Conservation (phyloP, 2,888 invertebrate genomes). For the Sceliomorpha sp. region DNA sequence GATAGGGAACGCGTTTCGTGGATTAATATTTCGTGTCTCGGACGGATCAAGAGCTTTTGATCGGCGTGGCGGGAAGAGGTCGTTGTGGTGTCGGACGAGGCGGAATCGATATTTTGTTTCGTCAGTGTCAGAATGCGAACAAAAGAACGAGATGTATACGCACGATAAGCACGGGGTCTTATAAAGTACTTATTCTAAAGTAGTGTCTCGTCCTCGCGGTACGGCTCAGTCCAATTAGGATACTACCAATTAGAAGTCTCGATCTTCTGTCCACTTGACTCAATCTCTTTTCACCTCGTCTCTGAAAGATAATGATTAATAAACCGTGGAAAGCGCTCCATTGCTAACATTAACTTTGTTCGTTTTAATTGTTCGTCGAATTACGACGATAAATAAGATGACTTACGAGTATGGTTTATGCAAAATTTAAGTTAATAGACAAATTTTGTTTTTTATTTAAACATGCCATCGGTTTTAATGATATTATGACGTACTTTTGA, state of each 20-base stretch:
- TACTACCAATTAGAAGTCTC: slow-evolving; percentile 65
- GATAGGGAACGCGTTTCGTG: too few relatives aligned
- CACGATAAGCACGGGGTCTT: slow-evolving; percentile 22
- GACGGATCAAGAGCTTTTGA: too few relatives aligned
- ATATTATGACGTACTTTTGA: too few relatives aligned
- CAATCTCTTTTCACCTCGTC: slow-evolving; percentile 32
- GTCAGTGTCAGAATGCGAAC: slow-evolving; percentile 55
- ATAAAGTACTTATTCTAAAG: slow-evolving; percentile 31
- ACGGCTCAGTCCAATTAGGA: slow-evolving; percentile 67
- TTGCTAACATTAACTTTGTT: neutral
- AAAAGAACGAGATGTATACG: slow-evolving; percentile 54
- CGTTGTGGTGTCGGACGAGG: neutral
- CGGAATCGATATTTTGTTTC: slow-evolving; percentile 8
- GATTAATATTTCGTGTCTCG: too few relatives aligned
- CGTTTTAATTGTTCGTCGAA: too few relatives aligned
- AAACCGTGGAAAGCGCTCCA: slow-evolving; percentile 4
- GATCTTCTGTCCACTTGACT: slow-evolving; percentile 43
- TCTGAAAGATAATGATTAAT: slow-evolving; percentile 29
- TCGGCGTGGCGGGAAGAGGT: too few relatives aligned
- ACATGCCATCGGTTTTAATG: too few relatives aligned
- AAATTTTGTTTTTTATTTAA: too few relatives aligned
- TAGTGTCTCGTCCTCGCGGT: slow-evolving; percentile 15
- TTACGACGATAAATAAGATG: too few relatives aligned
- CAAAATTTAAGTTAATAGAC: too few relatives aligned
- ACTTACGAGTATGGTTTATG: too few relatives aligned